These are phyloP conservation scores for Acropternis orthonyx DNA, from an alignment of 2,797 vertebrate species.

Conservation along the genomic window DNA sequence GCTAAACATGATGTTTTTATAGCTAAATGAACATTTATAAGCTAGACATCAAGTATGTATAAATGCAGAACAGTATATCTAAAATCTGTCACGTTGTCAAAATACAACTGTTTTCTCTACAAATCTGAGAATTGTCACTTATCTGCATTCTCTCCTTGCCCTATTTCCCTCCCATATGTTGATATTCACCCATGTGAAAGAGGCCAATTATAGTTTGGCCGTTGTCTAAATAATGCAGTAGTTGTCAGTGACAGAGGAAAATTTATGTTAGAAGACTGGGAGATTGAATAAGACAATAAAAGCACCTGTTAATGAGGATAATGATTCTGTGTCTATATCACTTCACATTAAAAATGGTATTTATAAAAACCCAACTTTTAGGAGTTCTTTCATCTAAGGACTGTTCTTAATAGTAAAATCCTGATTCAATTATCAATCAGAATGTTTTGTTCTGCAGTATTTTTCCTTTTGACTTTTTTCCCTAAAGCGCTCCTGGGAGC, in stretches of 20 bases:
- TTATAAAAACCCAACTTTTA: not conserved
- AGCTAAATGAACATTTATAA: constrained; percentile 37
- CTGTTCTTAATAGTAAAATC: not conserved
- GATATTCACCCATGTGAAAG: constrained; percentile 49
- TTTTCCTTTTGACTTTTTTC: not conserved
- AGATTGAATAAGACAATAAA: not conserved
- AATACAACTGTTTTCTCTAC: not conserved
- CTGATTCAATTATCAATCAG: not conserved
- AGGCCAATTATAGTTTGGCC: constrained; percentile 26
- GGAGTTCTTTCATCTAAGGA: not conserved
- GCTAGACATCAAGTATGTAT: constrained; percentile 1
- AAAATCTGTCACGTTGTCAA: not conserved
- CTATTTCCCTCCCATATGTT: constrained; percentile 1
- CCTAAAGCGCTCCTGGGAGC: not conserved
- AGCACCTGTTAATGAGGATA: not conserved
- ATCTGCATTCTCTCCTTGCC: constrained; percentile 8
- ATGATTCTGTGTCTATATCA: not conserved
- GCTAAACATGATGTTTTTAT: not conserved
- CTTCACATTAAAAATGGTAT: not conserved
- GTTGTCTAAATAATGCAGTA: constrained; percentile 38
- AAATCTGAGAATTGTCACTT: constrained; percentile 23
- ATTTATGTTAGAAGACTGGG: not conserved
- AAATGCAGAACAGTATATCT: not conserved
- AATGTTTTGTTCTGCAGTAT: not conserved
- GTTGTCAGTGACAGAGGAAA: constrained; percentile 2